Evolutionary conservation across 2,113 vertebrate species (phyloP).

Genomic region (Meleagris gallopavo): DNA sequence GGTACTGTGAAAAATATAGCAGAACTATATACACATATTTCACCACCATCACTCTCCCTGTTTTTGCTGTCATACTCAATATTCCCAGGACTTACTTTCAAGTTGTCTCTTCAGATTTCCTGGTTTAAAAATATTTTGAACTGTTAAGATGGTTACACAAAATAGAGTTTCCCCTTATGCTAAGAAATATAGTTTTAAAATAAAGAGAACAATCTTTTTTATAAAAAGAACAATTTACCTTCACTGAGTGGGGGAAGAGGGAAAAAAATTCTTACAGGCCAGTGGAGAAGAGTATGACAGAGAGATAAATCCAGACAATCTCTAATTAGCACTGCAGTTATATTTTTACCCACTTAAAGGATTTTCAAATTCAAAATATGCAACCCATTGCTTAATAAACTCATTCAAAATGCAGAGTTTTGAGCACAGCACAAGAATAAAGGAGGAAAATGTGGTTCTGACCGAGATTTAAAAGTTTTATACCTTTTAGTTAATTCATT

Average conservation of each 20-base stretch:
- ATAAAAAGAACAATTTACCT: background rate
- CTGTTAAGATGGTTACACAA: background rate
- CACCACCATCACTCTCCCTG: accelerated
- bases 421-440: background rate
- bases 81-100: background rate
- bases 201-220: background rate
- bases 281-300: background rate
- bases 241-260: background rate
- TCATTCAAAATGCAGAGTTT: background rate
- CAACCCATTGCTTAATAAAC: background rate
- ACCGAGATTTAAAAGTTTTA: background rate
- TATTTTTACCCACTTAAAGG: background rate
- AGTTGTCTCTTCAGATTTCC: background rate
- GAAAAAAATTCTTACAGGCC: background rate
- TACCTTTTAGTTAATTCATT: background rate
- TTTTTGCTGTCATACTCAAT: background rate
- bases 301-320: background rate
- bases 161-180: background rate
- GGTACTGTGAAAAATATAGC: background rate
- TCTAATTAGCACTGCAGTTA: background rate
- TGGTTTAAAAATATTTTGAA: background rate
- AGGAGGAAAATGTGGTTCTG: background rate
- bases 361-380: background rate
- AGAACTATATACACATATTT: background rate
- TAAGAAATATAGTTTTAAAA: background rate